Evolutionary conservation across 1,140 invertebrate species (phyloP).

Genomic region (Drosophila paulistorum): DNA sequence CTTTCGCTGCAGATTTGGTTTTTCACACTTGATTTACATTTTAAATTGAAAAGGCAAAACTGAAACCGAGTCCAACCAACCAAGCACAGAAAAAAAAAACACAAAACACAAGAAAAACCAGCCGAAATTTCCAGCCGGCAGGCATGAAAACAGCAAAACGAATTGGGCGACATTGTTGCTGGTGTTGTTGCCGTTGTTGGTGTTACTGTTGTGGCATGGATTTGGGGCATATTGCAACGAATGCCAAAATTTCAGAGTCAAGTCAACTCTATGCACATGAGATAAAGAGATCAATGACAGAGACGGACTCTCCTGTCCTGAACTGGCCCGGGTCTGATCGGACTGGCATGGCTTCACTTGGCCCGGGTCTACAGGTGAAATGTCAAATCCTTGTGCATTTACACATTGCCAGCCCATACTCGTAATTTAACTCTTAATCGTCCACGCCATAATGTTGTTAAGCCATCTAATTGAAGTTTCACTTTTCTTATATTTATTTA

Average conservation of each 20-base stretch:
- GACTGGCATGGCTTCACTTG: constrained; percentile 13
- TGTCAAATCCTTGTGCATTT: constrained; percentile 62
- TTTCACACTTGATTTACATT: constrained; percentile 81
- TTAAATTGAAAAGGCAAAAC: constrained; percentile 78
- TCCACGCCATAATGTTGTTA: constrained; percentile 80
- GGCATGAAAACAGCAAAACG: constrained; percentile 79
- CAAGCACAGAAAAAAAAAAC: constrained; percentile 10
- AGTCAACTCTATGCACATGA: constrained; percentile 38
- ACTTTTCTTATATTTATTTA: constrained; percentile 42
- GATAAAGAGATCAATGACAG: constrained; percentile 77
- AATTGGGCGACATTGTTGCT: constrained; percentile 77
- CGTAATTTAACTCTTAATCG: constrained; percentile 80
- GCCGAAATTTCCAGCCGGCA: constrained; percentile 55
- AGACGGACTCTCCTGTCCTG: constrained; percentile 22
- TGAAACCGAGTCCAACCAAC: constrained; percentile 47
- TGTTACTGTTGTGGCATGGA: constrained; percentile 51
- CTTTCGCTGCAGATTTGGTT: constrained; percentile 76
- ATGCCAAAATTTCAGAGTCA: constrained; percentile 29
- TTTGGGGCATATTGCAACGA: constrained; percentile 60
- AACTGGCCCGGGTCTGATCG: not conserved
- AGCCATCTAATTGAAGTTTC: constrained; percentile 81
- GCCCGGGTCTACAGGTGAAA: constrained; percentile 59
- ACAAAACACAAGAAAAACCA: constrained; percentile 22
- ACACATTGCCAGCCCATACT: constrained; percentile 50
- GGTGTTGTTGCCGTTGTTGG: not conserved